A percentile compares a stretch with the other conserved stretches of the same genome.
Evolutionary conservation across 2,888 invertebrate genomes (phyloP).

Genomic region (Frankliniella fusca): DNA sequence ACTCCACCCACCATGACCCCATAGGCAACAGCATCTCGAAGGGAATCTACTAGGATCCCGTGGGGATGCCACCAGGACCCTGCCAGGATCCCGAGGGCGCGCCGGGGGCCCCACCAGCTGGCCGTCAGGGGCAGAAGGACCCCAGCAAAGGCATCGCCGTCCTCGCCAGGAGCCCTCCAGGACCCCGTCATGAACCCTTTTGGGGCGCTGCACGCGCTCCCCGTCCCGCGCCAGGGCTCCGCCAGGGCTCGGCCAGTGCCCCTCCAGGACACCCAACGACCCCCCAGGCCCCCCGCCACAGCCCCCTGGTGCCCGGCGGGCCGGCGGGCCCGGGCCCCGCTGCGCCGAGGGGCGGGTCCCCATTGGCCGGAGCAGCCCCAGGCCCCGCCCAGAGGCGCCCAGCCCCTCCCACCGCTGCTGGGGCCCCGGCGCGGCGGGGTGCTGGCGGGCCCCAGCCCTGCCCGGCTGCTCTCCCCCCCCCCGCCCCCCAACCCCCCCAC

Average conservation of each 20-base stretch:
- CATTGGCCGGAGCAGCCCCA: background rate
- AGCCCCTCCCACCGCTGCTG: slow-evolving; percentile 7
- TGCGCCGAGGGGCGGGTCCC: background rate
- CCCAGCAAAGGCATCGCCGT: background rate
- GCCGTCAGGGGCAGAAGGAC: background rate
- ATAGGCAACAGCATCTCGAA: too few relatives aligned
- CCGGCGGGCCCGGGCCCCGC: background rate
- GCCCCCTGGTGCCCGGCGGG: background rate
- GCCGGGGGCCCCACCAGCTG: background rate
- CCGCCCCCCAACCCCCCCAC: background rate
- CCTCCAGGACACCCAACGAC: background rate
- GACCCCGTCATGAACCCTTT: background rate
- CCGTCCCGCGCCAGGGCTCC: background rate
- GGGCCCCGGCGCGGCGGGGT: background rate
- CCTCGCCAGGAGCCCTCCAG: background rate
- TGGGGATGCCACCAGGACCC: background rate
- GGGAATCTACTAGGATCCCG: too few relatives aligned
- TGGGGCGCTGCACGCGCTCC: background rate
- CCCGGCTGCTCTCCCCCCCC: background rate
- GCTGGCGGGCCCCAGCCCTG: background rate
- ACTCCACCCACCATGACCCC: too few relatives aligned
- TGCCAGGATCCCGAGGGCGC: background rate
- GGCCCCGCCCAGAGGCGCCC: slow-evolving; percentile 13
- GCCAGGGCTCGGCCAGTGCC: background rate
- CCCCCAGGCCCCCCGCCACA: background rate